These are phyloP conservation scores for Tigriopus japonicus DNA, from an alignment of 1,140 invertebrate species.

Conservation along the genomic window DNA sequence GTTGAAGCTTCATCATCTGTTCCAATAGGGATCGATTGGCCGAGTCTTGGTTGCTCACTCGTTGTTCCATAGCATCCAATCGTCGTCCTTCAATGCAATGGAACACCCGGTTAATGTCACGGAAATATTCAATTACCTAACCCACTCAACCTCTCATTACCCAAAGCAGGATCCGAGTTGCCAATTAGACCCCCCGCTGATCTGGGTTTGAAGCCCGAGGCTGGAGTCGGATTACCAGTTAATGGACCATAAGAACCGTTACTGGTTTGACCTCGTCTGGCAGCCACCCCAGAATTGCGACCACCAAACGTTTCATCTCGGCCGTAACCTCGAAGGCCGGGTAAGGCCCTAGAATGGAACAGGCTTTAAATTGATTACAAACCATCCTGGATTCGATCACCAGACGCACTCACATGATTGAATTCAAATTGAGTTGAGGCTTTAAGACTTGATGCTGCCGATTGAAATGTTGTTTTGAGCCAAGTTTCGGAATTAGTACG, in stretches of 20 bases:
- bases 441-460: no score
- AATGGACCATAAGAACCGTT: background rate
- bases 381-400: no score
- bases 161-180: background rate
- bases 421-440: no score
- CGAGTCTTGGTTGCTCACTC: constrained; percentile 20
- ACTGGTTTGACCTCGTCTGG: background rate
- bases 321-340: constrained; percentile 4
- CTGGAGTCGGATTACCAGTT: background rate
- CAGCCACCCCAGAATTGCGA: background rate
- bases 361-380: background rate
- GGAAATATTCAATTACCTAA: no score
- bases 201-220: background rate
- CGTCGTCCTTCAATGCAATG: constrained; percentile 14
- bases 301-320: constrained; percentile 1
- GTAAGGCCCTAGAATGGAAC: background rate
- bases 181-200: background rate
- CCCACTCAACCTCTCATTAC: background rate
- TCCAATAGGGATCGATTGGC: constrained; percentile 20
- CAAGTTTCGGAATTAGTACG: no score
- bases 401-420: no score
- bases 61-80: constrained; percentile 18
- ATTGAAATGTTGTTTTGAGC: no score
- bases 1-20: constrained; percentile 21
- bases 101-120: background rate